A percentile compares a stretch with the other conserved stretches of the same genome.
Evolutionary conservation across 2,113 vertebrate species (phyloP).

Genomic region (Proteles cristata): DNA sequence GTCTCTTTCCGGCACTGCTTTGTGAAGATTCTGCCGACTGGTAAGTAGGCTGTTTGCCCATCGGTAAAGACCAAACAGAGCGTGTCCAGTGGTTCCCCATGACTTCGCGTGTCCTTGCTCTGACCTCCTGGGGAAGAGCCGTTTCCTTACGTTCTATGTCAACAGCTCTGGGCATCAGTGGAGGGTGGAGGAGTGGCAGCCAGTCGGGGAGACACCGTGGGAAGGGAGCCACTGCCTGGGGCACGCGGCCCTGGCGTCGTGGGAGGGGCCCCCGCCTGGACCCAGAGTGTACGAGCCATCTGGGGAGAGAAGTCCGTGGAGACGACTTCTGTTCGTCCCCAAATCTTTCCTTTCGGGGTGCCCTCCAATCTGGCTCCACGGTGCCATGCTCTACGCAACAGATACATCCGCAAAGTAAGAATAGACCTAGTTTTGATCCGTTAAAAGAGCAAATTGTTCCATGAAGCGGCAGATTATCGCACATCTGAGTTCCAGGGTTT

Average conservation of each 20-base stretch:
- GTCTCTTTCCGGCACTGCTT: too few relatives aligned
- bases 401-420: too few relatives aligned
- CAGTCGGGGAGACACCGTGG: not conserved
- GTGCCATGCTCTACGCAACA: not conserved
- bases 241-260: too few relatives aligned
- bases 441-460: not conserved
- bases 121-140: not conserved
- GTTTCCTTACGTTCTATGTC: not conserved
- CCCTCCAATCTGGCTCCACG: rapidly evolving
- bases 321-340: rapidly evolving
- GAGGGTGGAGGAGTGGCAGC: not conserved
- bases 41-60: not conserved
- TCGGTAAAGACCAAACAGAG: not conserved
- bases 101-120: not conserved
- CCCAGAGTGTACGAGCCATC: not conserved
- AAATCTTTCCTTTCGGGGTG: not conserved
- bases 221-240: not conserved
- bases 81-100: rapidly evolving
- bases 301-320: not conserved
- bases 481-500: not conserved
- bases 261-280: not conserved
- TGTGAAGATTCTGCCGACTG: too few relatives aligned
- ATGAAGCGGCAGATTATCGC: too few relatives aligned
- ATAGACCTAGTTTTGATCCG: not conserved
- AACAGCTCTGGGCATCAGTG: not conserved